Conservation (phyloP, 2,888 invertebrate species). For the Morinoia aosen region DNA sequence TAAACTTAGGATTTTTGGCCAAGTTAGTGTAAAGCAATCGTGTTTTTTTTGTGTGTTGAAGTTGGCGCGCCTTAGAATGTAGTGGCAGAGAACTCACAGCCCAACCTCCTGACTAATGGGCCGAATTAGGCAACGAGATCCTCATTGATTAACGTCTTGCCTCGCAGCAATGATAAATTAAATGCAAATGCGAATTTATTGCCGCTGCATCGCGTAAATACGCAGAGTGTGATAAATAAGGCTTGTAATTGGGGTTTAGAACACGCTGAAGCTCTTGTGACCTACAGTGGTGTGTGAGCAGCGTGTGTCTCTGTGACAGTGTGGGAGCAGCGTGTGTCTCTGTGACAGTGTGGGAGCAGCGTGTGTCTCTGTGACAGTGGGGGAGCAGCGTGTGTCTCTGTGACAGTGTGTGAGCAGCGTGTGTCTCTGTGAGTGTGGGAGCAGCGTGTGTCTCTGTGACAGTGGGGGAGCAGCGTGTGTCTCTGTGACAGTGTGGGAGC, state of each 20-base stretch:
- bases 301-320: too few species aligned
- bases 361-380: too few species aligned
- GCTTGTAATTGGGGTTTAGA: not conserved
- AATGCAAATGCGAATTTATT: not conserved
- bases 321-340: too few species aligned
- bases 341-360: too few species aligned
- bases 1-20: conserved; percentile 31
- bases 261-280: not conserved
- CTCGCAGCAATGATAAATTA: not conserved
- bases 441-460: too few species aligned
- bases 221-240: not conserved
- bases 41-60: not conserved
- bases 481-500: too few species aligned
- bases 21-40: conserved; percentile 45
- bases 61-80: not conserved
- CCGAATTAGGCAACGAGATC: not conserved
- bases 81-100: not conserved
- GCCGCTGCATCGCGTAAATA: not conserved
- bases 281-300: not conserved
- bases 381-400: too few species aligned
- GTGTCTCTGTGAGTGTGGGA: too few species aligned
- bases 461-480: too few species aligned
- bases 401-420: too few species aligned
- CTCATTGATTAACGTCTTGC: not conserved
- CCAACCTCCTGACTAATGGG: not conserved